These are phyloP conservation scores for Pelochelys cantorii DNA, from an alignment of 2,797 vertebrate genomes.

Conservation along the genomic window DNA sequence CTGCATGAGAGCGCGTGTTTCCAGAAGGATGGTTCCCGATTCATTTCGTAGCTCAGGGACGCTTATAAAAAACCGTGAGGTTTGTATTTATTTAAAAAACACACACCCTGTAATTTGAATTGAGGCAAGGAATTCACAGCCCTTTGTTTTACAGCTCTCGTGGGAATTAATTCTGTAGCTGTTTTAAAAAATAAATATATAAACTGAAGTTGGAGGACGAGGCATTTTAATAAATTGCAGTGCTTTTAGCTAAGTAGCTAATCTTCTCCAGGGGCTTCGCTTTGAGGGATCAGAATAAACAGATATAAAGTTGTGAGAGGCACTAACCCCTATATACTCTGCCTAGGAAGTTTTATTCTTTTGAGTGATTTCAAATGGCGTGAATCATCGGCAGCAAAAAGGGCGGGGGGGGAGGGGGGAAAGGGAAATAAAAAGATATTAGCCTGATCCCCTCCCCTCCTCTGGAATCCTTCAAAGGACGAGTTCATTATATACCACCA, in stretches of 20 bases:
- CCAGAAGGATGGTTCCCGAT: neutral
- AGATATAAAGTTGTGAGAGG: neutral
- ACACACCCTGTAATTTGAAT: neutral
- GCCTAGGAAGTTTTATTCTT: conserved; percentile 43
- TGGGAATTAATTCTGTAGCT: neutral
- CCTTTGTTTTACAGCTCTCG: neutral
- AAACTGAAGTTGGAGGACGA: neutral
- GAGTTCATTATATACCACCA: conserved; percentile 37
- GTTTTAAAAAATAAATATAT: neutral
- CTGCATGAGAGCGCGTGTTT: neutral
- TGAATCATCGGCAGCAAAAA: neutral
- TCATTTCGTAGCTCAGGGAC: neutral
- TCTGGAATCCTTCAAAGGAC: conserved; percentile 22
- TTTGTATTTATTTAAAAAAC: neutral
- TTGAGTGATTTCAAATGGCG: neutral
- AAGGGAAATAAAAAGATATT: neutral
- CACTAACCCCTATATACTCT: neutral
- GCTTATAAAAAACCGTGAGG: neutral
- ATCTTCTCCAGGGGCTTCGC: conserved; percentile 45
- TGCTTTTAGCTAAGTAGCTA: conserved; percentile 44
- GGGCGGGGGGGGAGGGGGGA: accelerated
- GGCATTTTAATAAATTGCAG: neutral
- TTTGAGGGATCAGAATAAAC: conserved; percentile 37
- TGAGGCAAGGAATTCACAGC: neutral
- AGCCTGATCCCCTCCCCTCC: neutral